Base-by-base conservation (phyloP, 1,140 invertebrate species). In the Bombus huntii region DNA sequence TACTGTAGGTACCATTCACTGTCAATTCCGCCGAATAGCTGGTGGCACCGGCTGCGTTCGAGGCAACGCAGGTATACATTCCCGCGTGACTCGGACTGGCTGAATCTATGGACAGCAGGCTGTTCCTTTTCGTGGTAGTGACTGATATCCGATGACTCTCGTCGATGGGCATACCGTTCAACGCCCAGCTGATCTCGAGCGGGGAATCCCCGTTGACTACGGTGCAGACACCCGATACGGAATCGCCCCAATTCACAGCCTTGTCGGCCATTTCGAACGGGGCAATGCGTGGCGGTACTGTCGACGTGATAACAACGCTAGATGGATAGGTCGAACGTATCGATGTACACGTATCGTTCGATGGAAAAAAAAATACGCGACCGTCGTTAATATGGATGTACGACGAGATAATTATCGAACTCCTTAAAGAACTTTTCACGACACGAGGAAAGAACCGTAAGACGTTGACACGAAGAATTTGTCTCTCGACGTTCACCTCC, bases 1-100 rank as follows among this genome's bases (percentile, higher is more conserved):
- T 68, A 68, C 68, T 44, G 74, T 87, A 89, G 88, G 42, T 93
- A 98, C 97, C 97, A 95, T 97, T 98, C 84, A 98, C 97, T 92
- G 96, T 95, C 88, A 98, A 95, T 82, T 96, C 95, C 28, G 97
- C 96, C 22, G 96, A 96, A 93, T 96, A 96, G 72, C 96, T 96
- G 70, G 96, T 96, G 42, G 96, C 95, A 88, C 98, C 98, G 70
- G 98, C 98, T 86, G 96, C 95, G 94, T 99, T 98, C 87, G 96
- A 96, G 12, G 97, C 97, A 74, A 96, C 96, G 93, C 97, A 98
- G 73, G 96, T 96, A 93, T 97, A 97, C 82, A 96, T 95, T 37
- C 97, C 97, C 13, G 96, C 96, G 93, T 97, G 97, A 90, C 95
- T 96, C 39, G 95, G 93, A 84, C 92, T 93, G 53, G 96, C 95